Base-by-base conservation (phyloP, 2,888 invertebrate species). In the Drosophila nigricruria region DNA sequence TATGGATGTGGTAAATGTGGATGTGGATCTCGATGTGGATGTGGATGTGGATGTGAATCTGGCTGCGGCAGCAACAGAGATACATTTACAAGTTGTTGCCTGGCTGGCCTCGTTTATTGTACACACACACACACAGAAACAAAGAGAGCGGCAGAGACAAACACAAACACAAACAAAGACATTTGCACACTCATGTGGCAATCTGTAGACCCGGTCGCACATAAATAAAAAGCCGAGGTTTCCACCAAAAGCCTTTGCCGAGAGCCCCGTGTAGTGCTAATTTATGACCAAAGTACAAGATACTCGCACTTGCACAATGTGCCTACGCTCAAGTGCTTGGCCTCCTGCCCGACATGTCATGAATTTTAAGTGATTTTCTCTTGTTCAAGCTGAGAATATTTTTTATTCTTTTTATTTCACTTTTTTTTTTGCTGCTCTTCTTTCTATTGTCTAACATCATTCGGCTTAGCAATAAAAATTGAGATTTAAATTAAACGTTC, bases 311-410 rank as follows among this genome's bases (percentile, higher is more conserved):
- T 14, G 52, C 18, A 58, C 45, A 65, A 45, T 57, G 64, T 78
- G 67, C 64, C 69, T 60, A 59, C 58, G 59, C 59, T 82, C 70
- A 85, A 82, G 82, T 84, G 79, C 78, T 78, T 53, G 63, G 61
- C 53, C 36, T 53, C 27, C 30, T 50, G 43, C 65, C 38, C 63
- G 80, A 56, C 77, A 71, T 70, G 71, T 71, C 81, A 81, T 88
- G 89, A 74, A 81, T 81, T 85, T 88, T 73, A 88, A 87, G 79
- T 87, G 71, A 81, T 79, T 83, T 77, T 59, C 8, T 36, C 63
- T 42, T 38, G 5, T 23, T 42, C 63, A 63, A 57, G 27, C 60
- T 56, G 42, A 9, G 56, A 70, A 60, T 47, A 58, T 54, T 63
- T 57, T 53, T 61, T 66, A 40, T 57, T 45, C 32, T 60, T 66